Evolutionary conservation across 2,888 invertebrate genomes (phyloP), one percentile per base, ranked within the genome.

Genomic region (Amphipoea lucens): DNA sequence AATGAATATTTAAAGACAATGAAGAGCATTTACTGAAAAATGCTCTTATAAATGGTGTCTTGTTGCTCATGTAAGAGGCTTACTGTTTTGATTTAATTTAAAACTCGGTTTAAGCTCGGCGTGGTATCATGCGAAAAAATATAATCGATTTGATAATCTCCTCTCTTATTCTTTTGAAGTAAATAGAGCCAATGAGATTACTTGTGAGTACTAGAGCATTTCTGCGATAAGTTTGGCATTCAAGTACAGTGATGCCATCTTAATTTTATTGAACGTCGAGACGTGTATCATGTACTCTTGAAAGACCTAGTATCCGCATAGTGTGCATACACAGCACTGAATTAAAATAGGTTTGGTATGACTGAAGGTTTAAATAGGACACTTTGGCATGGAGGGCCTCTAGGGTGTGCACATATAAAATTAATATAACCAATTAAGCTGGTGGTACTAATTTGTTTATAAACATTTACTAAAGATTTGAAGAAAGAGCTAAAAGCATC

Each of bases 321-420:
- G 14, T 40, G 11, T 29, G 76, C 76, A 67, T 76, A 76, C 76
- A 79, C 17, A 82, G 36, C 36, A 67, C 66, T 45, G 42, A 7
- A 80, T 67, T 79, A 62, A n/a, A 67, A 67, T 67, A 76, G 60
- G 62, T 51, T 42, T 57, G 29, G 57, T 74, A 36, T 74, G 17
- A 48, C 17, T 60, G 36, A n/a, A 76, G 66, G n/a, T 45, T 74
- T 40, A 63, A 74, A 74, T 14, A 45, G 40, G n/a, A 48, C 63
- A 54, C 45, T 63, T 45, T 40, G 60, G 23, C 23, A 69, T 62
- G n/a, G 29, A 81, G 17, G 45, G 17, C 7, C 6, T 70, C 20
- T 81, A 65, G 29, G 23, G 5, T 2, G n/a, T 23, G 48, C 48
- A 12, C 48, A 48, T 4, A 17, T 48, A 23, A 54, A 14, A 67